These are phyloP conservation scores for Diacarnus erythraeanus DNA, from an alignment of 37 sponge, comb jelly and placozoan genomes.

Conservation along the genomic window DNA sequence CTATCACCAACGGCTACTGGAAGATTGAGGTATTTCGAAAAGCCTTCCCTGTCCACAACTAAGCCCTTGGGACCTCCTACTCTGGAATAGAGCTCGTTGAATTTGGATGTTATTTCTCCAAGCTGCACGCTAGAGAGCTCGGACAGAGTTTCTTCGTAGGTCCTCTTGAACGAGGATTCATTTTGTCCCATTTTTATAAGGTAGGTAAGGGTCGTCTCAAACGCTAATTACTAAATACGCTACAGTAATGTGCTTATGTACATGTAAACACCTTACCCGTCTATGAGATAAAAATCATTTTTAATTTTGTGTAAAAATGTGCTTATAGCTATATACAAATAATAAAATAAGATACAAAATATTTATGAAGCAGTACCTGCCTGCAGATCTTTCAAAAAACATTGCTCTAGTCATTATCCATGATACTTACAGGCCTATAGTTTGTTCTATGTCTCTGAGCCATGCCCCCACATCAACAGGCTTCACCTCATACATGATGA, in stretches of 20 bases:
- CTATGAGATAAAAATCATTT: too few species aligned
- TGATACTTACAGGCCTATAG: conserved; percentile 2
- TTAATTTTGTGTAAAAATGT: too few species aligned
- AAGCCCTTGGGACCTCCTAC: conserved; percentile 66
- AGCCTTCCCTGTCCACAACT: conserved; percentile 74
- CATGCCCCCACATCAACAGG: conserved; percentile 52
- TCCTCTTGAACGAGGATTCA: conserved; percentile 48
- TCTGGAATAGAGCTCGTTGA: conserved; percentile 56
- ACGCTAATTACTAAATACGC: background rate
- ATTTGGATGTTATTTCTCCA: conserved; percentile 22
- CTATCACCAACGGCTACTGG: conserved; percentile 73
- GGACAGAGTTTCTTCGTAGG: conserved; percentile 38
- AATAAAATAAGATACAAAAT: background rate
- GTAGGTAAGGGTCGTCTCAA: background rate
- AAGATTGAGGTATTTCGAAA: conserved; percentile 69
- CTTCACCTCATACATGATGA: conserved; percentile 37
- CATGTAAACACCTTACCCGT: too few species aligned
- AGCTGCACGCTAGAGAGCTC: conserved; percentile 44
- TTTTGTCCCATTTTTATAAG: conserved; percentile 50
- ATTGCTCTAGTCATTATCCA: too few species aligned
- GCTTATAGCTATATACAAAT: background rate
- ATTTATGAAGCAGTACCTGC: background rate
- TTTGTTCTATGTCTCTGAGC: conserved; percentile 24
- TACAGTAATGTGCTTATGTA: too few species aligned
- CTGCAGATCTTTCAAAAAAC: background rate